These are phyloP conservation scores for Tenthredo livida DNA, from an alignment of 2,888 invertebrate species.

Conservation along the genomic window DNA sequence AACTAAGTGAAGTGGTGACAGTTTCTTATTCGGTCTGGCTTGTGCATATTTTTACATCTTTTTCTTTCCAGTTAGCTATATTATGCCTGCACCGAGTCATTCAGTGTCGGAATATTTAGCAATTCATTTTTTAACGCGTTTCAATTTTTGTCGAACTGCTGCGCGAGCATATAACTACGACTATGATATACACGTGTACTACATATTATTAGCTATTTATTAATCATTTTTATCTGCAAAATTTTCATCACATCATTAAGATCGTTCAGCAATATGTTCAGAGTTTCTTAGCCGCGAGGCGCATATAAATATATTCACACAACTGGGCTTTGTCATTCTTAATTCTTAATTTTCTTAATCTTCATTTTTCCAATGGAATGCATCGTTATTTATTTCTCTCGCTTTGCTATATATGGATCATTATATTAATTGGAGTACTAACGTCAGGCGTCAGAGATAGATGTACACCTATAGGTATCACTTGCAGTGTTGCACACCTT, in stretches of 20 bases:
- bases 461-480: not conserved
- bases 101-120: not conserved
- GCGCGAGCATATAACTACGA: not conserved
- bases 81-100: not conserved
- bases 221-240: not conserved
- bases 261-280: not conserved
- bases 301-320: slow-evolving; percentile 35
- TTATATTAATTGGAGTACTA: slow-evolving; percentile 13
- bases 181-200: not conserved
- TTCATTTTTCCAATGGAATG: not conserved
- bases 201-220: not conserved
- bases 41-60: slow-evolving; percentile 44
- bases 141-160: not conserved
- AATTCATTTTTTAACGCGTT: not conserved
- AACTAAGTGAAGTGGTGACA: slow-evolving; percentile 50
- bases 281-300: not conserved
- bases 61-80: slow-evolving; percentile 9
- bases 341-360: not conserved
- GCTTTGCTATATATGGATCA: not conserved
- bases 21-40: slow-evolving; percentile 18
- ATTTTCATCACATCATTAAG: not conserved
- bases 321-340: slow-evolving; percentile 9
- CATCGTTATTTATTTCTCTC: slow-evolving; percentile 26
- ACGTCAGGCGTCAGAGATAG: not conserved
- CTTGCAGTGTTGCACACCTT: not conserved